phyloP scores from a whole-genome alignment of 2,888 invertebrate species.

The Noctua comes region DNA sequence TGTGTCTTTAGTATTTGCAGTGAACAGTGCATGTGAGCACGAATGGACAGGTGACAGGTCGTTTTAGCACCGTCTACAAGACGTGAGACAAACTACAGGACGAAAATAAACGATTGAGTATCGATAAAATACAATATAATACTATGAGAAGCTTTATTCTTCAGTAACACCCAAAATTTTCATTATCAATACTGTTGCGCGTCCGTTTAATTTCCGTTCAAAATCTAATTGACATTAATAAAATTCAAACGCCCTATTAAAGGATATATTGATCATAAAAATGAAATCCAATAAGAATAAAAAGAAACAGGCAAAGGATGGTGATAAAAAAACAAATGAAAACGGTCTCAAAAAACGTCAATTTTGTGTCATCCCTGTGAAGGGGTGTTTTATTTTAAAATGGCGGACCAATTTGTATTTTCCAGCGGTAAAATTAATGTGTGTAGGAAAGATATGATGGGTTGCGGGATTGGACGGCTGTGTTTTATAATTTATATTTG shows the following conservation, averaged over 20 bases:
- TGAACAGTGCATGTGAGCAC: slow-evolving; percentile 16
- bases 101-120: slow-evolving; percentile 18
- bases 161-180: slow-evolving; percentile 10
- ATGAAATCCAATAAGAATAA: slow-evolving; percentile 76
- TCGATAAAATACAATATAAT: slow-evolving; percentile 1
- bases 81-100: not conserved
- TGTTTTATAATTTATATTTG: slow-evolving; percentile 45
- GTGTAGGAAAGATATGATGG: slow-evolving; percentile 55
- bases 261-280: slow-evolving; percentile 67
- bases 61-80: slow-evolving; percentile 25
- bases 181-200: slow-evolving; percentile 1
- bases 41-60: slow-evolving; percentile 44
- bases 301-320: slow-evolving; percentile 69
- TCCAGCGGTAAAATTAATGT: slow-evolving; percentile 73
- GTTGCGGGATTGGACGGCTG: slow-evolving; percentile 36
- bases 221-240: slow-evolving; percentile 53
- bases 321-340: slow-evolving; percentile 77
- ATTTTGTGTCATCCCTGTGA: slow-evolving; percentile 67
- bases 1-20: slow-evolving; percentile 36
- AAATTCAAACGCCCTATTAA: slow-evolving; percentile 55
- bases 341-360: slow-evolving; percentile 74
- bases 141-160: not conserved
- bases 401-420: slow-evolving; percentile 74
- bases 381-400: slow-evolving; percentile 67
- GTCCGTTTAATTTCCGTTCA: slow-evolving; percentile 44